Percentiles rank a stretch among this genome's conserved stretches.
Evolutionary conservation across 2,113 vertebrate species (phyloP).

Genomic region (Anas platyrhynchos): DNA sequence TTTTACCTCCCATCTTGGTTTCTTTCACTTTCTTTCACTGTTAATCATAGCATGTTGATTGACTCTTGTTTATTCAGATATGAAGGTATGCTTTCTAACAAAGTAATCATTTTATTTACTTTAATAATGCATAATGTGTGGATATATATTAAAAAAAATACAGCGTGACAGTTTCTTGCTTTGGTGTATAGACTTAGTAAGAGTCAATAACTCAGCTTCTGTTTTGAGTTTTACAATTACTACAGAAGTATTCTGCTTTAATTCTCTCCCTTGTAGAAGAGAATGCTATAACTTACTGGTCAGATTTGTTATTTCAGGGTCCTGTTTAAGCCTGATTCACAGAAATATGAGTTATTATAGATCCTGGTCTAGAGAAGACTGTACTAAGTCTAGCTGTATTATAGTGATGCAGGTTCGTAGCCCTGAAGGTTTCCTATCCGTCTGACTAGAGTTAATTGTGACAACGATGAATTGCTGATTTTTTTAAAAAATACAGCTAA

Average conservation of each 20-base stretch:
- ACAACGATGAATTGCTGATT: neutral
- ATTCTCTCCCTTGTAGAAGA: neutral
- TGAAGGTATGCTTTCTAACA: neutral
- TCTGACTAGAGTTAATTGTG: neutral
- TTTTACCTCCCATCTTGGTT: neutral
- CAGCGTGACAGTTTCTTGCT: neutral
- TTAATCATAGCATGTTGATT: neutral
- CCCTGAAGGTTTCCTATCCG: neutral
- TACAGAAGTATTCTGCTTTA: constrained; percentile 13
- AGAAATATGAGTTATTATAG: neutral
- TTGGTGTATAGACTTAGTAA: neutral
- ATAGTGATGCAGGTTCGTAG: neutral
- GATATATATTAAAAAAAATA: neutral
- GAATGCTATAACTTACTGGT: neutral
- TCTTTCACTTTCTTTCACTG: neutral
- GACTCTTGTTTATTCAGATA: neutral
- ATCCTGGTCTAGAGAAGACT: neutral
- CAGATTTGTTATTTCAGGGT: neutral
- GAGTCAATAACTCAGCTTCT: neutral
- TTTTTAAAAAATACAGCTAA: neutral
- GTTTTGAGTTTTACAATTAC: neutral
- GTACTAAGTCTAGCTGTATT: neutral
- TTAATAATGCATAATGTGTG: neutral
- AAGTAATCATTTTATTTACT: neutral
- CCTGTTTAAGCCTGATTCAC: neutral